Conservation (phyloP, 23 tunicate genomes). For the Halocynthia roretzi region DNA sequence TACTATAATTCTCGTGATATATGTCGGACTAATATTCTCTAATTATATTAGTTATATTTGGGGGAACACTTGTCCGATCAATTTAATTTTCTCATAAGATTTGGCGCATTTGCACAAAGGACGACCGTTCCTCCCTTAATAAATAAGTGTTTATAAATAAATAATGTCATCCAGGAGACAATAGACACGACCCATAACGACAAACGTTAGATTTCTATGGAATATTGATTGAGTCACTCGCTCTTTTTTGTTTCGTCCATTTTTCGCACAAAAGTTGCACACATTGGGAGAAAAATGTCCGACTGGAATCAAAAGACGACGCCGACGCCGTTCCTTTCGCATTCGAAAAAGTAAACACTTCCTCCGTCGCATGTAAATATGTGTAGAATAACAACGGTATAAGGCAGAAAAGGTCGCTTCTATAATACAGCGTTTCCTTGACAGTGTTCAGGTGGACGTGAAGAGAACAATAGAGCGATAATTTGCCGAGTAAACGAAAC, state of each 20-base stretch:
- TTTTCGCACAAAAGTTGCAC: constrained; percentile 16
- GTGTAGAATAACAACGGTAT: constrained; percentile 20
- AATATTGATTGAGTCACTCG: constrained; percentile 16
- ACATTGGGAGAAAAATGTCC: constrained; percentile 6
- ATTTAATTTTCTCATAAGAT: constrained; percentile 32
- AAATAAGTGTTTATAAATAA: constrained; percentile 36
- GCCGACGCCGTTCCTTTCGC: background rate
- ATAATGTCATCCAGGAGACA: constrained; percentile 32
- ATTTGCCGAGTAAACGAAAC: constrained; percentile 23
- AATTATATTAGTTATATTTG: background rate
- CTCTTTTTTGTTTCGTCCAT: constrained; percentile 11
- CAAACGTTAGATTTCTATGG: constrained; percentile 18
- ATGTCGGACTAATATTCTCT: background rate
- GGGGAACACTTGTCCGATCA: constrained; percentile 1
- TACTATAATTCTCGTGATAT: no score
- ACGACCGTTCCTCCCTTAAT: constrained; percentile 17
- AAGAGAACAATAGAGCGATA: constrained; percentile 4
- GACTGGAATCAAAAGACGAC: constrained; percentile 13
- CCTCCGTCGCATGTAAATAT: constrained; percentile 22
- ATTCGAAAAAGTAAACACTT: constrained; percentile 10
- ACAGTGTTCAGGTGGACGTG: constrained; percentile 12
- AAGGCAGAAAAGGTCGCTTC: background rate
- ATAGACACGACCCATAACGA: constrained; percentile 20
- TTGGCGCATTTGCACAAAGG: constrained; percentile 26
- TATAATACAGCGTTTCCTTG: background rate